phyloP scores from a whole-genome alignment of 2,797 vertebrate genomes.

The Coccyzus lansbergi region DNA sequence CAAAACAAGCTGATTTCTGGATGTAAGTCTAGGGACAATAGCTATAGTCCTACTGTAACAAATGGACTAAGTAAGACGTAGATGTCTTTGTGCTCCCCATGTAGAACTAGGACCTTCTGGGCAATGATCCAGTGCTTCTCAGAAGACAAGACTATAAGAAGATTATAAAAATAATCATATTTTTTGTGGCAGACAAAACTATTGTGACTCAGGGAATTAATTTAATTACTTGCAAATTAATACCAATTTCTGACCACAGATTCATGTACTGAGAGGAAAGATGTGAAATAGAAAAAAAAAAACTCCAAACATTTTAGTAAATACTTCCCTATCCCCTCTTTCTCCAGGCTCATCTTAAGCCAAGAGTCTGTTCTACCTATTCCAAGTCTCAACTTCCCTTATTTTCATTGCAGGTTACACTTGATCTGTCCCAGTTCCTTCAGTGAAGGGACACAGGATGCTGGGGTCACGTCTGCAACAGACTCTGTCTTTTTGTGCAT shows the following conservation, averaged over 20 bases:
- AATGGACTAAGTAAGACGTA: neutral
- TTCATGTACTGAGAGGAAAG: neutral
- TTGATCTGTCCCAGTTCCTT: neutral
- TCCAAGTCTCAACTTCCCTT: neutral
- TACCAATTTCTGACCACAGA: neutral
- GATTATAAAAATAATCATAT: neutral
- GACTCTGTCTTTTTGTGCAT: neutral
- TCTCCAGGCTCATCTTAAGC: neutral
- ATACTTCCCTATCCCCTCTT: neutral
- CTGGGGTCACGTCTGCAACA: neutral
- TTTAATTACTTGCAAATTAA: neutral
- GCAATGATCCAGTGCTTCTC: neutral
- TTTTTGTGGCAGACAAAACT: neutral
- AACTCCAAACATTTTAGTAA: neutral
- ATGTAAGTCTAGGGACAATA: neutral
- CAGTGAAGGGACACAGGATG: accelerated
- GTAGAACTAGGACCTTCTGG: neutral
- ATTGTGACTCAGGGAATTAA: neutral
- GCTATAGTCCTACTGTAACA: neutral
- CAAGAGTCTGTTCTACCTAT: neutral
- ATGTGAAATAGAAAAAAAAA: neutral
- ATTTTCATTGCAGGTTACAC: neutral
- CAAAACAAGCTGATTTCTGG: neutral
- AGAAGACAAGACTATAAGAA: neutral
- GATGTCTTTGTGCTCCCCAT: neutral